Percentiles rank a stretch among this genome's conserved stretches.
Conservation (phyloP, 2,113 vertebrate species). For the Pseudorectes ferrugineus region DNA sequence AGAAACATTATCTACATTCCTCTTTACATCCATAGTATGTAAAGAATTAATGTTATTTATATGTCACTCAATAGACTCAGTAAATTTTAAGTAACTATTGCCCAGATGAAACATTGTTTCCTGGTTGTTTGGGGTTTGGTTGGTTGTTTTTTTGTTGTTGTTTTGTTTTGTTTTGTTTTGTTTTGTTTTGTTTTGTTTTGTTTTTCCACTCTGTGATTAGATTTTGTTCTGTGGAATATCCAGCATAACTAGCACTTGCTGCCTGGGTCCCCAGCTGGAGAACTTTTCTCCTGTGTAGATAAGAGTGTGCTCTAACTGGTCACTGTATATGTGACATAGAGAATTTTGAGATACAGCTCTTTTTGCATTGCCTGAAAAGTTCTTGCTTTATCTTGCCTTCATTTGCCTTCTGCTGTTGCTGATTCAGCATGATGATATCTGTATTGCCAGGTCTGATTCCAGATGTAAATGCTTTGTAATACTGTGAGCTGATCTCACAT, state of each 20-base stretch:
- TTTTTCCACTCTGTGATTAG: not conserved
- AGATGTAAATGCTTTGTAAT: not conserved
- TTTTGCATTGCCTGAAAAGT: not conserved
- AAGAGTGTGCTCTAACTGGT: not conserved
- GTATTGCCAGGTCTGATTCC: not conserved
- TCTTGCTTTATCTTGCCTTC: not conserved
- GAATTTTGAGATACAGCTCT: not conserved
- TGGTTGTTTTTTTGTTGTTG: not conserved
- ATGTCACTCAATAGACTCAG: not conserved
- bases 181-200: not conserved
- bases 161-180: not conserved
- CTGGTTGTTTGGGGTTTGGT: too few relatives aligned
- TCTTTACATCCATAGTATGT: not conserved
- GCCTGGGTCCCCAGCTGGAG: not conserved
- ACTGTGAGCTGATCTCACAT: not conserved
- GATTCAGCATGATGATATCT: not conserved
- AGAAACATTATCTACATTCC: not conserved
- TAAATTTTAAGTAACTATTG: not conserved
- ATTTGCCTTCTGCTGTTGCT: not conserved
- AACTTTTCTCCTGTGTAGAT: not conserved
- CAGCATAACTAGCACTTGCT: not conserved
- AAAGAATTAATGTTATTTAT: not conserved
- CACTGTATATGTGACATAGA: accelerated
- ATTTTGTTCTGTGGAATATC: not conserved
- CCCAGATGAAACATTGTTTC: not conserved